Conservation (phyloP, 2,888 invertebrate genomes). For the Acanthosepion pharaonis region DNA sequence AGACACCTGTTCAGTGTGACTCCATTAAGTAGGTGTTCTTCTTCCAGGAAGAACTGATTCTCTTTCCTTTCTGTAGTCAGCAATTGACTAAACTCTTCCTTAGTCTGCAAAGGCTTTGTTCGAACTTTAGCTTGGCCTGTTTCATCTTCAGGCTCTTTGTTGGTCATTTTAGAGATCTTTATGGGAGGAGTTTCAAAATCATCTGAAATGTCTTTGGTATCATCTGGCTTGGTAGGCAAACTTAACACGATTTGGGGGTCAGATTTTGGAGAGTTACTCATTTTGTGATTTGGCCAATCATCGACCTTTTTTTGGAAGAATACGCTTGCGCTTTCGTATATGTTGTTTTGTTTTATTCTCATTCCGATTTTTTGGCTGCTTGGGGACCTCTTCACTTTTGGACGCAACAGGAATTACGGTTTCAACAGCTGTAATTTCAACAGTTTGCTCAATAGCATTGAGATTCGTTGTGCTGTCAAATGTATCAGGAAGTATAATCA, state of each 20-base stretch:
- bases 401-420: not conserved
- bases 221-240: not conserved
- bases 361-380: not conserved
- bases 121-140: not conserved
- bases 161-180: not conserved
- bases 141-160: not conserved
- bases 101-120: not conserved
- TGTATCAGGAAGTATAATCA: not conserved
- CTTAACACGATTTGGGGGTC: not conserved
- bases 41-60: not conserved
- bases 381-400: not conserved
- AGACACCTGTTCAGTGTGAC: not conserved
- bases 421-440: slow-evolving; percentile 34
- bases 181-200: slow-evolving; percentile 1
- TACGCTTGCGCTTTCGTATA: not conserved
- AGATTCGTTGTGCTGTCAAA: no score
- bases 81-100: not conserved
- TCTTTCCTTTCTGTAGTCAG: not conserved
- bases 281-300: not conserved
- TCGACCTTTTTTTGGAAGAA: slow-evolving; percentile 37
- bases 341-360: slow-evolving; percentile 41
- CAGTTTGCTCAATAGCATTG: no score
- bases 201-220: not conserved
- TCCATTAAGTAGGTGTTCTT: not conserved
- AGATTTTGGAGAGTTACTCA: not conserved